Evolutionary conservation across 1,140 invertebrate species (phyloP), one percentile per base, ranked within the genome.

Genomic region (Dendrolimus punctatus): DNA sequence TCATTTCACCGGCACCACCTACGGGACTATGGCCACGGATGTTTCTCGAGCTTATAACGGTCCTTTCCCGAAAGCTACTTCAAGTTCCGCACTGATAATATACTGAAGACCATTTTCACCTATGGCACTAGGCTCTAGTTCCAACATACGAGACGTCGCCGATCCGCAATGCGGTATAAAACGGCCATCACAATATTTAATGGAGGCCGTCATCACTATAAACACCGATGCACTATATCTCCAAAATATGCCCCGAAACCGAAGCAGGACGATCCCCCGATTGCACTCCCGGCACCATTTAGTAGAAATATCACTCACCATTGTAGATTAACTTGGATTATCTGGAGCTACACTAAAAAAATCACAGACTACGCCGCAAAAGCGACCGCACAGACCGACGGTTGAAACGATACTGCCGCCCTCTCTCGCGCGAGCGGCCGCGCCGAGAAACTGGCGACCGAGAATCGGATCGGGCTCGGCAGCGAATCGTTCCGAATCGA

Each of bases 321-420:
- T 90, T 79, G 77, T 87, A 80, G 88, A 89, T 88, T 87, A 85
- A 87, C 77, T 85, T 85, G 83, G 87, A 88, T 88, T 87, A 87
- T 77, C 81, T 78, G 83, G 82, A 80, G 79, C 83, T 87, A 88
- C 84, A 86, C 82, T 87, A 87, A 87, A 81, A 62, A 76, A 83
- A 85, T 86, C 83, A 84, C 83, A 85, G 80, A 81, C 76, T 77
- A 85, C 75, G 84, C 79, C 81, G 79, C 81, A 80, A 82, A 80
- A 85, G 79, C 81, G 81, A 84, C 82, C 85, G 69, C 75, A 85
- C 87, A 74, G 80, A 84, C 78, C 78, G 79, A 87, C 82, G 82
- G 80, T 83, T 85, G 78, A 78, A 85, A 84, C 82, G 83, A 84
- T 87, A 88, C 86, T 87, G 87, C 80, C 86, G 87, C 88, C 88